These are phyloP conservation scores for Sinonovacula constricta DNA, from an alignment of 1,140 invertebrate genomes.

Conservation along the genomic window DNA sequence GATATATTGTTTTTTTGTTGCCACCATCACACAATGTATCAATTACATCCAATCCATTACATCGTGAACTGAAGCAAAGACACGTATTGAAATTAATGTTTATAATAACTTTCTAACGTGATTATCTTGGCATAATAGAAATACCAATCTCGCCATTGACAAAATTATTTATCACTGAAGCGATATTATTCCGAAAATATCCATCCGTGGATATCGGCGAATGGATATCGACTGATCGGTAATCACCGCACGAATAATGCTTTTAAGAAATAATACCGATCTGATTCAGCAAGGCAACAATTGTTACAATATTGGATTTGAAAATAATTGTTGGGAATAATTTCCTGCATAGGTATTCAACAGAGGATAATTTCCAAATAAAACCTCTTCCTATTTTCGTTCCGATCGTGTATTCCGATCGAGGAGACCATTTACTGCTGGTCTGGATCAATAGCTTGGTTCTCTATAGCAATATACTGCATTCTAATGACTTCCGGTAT, in stretches of 20 bases:
- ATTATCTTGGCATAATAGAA: too few relatives aligned
- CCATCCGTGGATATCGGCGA: too few relatives aligned
- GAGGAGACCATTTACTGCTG: slow-evolving; percentile 31
- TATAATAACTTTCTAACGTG: too few relatives aligned
- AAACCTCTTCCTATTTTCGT: slow-evolving; percentile 22
- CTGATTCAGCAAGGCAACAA: slow-evolving; percentile 10
- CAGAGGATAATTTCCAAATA: slow-evolving; percentile 52
- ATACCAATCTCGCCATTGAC: too few relatives aligned
- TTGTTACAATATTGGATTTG: slow-evolving; percentile 48
- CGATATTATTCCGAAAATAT: too few relatives aligned
- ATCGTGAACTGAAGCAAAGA: too few relatives aligned
- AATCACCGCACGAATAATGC: not conserved
- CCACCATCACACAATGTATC: too few relatives aligned
- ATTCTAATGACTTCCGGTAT: slow-evolving; percentile 52
- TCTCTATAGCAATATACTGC: slow-evolving; percentile 37
- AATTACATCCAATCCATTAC: too few relatives aligned
- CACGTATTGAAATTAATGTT: too few relatives aligned
- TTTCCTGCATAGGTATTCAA: slow-evolving; percentile 48
- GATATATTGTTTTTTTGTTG: too few relatives aligned
- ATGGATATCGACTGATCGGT: not conserved
- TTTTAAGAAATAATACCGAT: not conserved
- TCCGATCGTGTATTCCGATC: slow-evolving; percentile 45
- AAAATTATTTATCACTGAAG: too few relatives aligned
- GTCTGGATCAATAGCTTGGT: slow-evolving; percentile 47
- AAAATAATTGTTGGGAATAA: slow-evolving; percentile 50